These are phyloP conservation scores for Nesoenas mayeri DNA, from an alignment of 2,113 vertebrate genomes.

Conservation along the genomic window DNA sequence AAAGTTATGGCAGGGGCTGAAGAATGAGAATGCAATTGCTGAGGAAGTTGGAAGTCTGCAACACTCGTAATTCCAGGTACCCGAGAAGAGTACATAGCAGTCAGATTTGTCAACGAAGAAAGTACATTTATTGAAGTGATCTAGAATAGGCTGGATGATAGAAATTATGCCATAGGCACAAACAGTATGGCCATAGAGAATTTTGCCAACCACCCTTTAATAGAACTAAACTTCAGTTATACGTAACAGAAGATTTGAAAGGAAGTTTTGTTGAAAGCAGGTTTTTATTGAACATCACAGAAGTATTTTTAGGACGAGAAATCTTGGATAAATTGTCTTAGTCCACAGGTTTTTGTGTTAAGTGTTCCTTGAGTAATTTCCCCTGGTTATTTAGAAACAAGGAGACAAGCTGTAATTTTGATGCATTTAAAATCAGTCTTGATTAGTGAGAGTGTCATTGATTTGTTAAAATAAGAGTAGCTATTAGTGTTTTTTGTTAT, in stretches of 20 bases:
- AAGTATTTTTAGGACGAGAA: not conserved
- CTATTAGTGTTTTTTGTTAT: not conserved
- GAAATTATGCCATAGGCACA: not conserved
- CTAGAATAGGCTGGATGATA: not conserved
- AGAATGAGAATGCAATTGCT: not conserved
- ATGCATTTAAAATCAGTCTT: not conserved
- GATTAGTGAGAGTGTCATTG: not conserved
- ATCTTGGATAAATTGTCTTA: not conserved
- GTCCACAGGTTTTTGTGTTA: not conserved
- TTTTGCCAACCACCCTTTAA: not conserved
- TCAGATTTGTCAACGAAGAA: not conserved
- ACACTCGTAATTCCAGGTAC: not conserved
- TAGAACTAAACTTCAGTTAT: not conserved
- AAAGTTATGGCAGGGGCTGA: not conserved
- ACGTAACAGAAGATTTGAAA: not conserved
- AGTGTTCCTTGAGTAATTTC: not conserved
- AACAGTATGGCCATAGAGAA: not conserved
- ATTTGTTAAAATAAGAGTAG: not conserved
- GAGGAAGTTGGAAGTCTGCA: not conserved
- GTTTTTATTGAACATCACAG: not conserved
- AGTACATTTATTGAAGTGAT: not conserved
- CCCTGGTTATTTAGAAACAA: not conserved
- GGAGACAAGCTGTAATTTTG: not conserved
- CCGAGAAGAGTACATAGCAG: not conserved
- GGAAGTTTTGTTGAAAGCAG: not conserved